phyloP scores from a whole-genome alignment of 2,888 invertebrate genomes.

The Dolichomitus sp. region DNA sequence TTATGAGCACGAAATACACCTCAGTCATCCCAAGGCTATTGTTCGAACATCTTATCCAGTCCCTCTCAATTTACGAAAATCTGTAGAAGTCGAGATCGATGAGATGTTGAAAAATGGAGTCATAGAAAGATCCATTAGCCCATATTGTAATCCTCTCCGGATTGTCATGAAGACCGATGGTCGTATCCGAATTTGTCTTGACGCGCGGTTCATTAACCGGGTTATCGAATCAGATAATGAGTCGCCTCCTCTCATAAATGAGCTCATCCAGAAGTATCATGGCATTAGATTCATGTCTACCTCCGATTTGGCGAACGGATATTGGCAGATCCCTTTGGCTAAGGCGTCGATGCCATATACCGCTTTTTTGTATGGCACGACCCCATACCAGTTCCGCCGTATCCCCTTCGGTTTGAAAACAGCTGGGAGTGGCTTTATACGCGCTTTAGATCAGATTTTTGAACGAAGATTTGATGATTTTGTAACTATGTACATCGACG shows the following conservation, averaged over 20 bases:
- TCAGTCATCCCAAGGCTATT: constrained; percentile 70
- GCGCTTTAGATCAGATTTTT: constrained; percentile 69
- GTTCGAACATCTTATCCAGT: constrained; percentile 61
- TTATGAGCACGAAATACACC: not conserved
- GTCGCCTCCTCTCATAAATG: constrained; percentile 57
- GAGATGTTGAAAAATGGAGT: constrained; percentile 69
- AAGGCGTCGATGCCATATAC: constrained; percentile 53
- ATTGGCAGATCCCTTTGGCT: constrained; percentile 62
- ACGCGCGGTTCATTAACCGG: constrained; percentile 76
- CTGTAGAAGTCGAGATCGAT: constrained; percentile 70
- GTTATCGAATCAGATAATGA: not conserved
- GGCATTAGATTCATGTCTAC: constrained; percentile 61
- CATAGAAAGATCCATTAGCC: constrained; percentile 67
- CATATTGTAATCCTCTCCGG: constrained; percentile 75
- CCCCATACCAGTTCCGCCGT: constrained; percentile 67
- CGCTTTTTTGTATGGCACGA: constrained; percentile 54
- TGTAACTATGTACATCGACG: constrained; percentile 55
- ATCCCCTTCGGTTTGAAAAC: constrained; percentile 77
- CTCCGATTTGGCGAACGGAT: constrained; percentile 67
- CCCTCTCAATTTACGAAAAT: constrained; percentile 70
- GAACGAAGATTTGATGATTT: constrained; percentile 65
- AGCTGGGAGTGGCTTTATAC: not conserved
- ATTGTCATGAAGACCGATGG: constrained; percentile 76
- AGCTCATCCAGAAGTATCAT: constrained; percentile 66
- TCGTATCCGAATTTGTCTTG: constrained; percentile 75